These are phyloP conservation scores for Rhodophaea formosa DNA, from an alignment of 2,888 invertebrate species.

Conservation along the genomic window DNA sequence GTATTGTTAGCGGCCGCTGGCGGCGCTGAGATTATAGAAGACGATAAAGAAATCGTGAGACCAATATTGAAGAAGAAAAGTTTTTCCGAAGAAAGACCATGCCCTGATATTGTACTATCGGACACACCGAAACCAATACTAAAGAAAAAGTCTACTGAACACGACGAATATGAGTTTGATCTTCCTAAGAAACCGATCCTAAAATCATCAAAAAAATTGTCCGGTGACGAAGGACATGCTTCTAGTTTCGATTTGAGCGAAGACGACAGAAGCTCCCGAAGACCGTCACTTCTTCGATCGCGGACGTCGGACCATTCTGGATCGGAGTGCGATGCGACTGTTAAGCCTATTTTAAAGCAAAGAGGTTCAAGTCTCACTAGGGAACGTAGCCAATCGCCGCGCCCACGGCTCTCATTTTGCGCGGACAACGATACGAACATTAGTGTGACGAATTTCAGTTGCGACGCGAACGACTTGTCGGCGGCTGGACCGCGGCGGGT, in stretches of 20 bases:
- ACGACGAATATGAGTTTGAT: constrained; percentile 87
- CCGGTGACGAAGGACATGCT: constrained; percentile 82
- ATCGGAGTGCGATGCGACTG: constrained; percentile 79
- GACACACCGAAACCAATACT: constrained; percentile 88
- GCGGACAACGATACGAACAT: constrained; percentile 75
- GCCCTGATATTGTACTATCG: constrained; percentile 64
- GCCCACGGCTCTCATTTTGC: constrained; percentile 84
- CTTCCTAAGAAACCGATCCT: constrained; percentile 88
- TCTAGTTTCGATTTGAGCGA: constrained; percentile 80
- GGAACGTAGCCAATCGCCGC: constrained; percentile 82
- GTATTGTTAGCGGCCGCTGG: constrained; percentile 84
- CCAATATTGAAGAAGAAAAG: constrained; percentile 93
- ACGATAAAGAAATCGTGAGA: constrained; percentile 83
- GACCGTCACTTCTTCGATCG: constrained; percentile 79
- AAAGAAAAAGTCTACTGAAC: constrained; percentile 92
- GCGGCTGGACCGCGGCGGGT: constrained; percentile 74
- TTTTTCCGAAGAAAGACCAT: constrained; percentile 85
- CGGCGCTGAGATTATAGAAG: constrained; percentile 78
- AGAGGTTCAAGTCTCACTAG: constrained; percentile 81
- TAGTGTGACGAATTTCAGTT: constrained; percentile 71
- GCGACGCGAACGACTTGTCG: constrained; percentile 70
- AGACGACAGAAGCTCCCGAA: constrained; percentile 78
- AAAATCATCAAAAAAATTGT: constrained; percentile 86
- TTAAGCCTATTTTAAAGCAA: constrained; percentile 85
- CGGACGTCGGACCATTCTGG: constrained; percentile 78